A percentile compares a stretch with the other conserved stretches of the same genome.
Evolutionary conservation across 2,113 vertebrate species (phyloP).

Genomic region (Pantherophis guttatus): DNA sequence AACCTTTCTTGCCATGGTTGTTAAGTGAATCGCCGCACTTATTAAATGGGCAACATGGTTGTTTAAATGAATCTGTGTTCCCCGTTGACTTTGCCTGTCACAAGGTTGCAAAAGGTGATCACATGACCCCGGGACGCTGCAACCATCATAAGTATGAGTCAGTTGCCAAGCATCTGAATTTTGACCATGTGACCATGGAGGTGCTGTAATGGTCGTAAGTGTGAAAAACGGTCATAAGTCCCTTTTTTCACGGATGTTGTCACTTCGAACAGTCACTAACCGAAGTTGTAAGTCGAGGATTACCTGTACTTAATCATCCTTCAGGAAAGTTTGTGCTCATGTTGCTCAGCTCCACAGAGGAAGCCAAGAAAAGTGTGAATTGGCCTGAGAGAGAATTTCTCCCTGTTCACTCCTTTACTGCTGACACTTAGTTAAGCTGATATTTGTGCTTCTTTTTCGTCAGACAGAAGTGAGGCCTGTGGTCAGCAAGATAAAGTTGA

Average conservation of each 20-base stretch:
- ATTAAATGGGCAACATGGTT: not conserved
- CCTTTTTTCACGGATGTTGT: not conserved
- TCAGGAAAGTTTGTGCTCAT: not conserved
- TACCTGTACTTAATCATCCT: not conserved
- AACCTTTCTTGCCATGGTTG: not conserved
- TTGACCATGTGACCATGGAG: not conserved
- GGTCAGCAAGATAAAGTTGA: not conserved
- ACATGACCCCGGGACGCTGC: not conserved
- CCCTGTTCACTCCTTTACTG: not conserved
- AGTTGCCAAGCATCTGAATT: not conserved
- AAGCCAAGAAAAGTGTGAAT: not conserved
- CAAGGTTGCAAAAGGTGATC: not conserved
- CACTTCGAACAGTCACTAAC: not conserved
- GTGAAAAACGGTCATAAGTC: not conserved
- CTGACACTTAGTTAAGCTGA: not conserved
- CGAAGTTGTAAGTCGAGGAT: not conserved
- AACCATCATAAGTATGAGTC: not conserved
- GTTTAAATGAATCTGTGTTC: not conserved
- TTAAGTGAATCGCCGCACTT: not conserved
- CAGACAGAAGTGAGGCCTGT: not conserved
- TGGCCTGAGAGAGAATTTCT: not conserved
- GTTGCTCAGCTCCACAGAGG: not conserved
- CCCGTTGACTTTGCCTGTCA: not conserved
- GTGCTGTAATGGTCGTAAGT: not conserved
- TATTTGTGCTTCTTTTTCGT: not conserved